Evolutionary conservation across 1,140 invertebrate species (phyloP).

Genomic region (Planococcus citri): DNA sequence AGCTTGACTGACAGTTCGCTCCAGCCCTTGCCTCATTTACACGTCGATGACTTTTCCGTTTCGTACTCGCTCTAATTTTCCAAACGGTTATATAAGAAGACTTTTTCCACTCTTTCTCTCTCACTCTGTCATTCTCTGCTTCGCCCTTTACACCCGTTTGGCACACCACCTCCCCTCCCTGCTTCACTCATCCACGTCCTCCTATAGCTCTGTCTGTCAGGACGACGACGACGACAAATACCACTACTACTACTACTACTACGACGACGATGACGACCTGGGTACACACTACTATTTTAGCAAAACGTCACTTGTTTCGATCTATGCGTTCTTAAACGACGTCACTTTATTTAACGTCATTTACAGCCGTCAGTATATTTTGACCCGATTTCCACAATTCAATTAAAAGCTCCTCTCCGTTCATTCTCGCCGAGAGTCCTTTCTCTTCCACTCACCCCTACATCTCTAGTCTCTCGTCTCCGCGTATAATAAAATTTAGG

Average conservation of each 20-base stretch:
- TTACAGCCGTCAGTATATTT: slow-evolving; percentile 6
- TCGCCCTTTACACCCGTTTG: too few relatives aligned
- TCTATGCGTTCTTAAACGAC: slow-evolving; percentile 6
- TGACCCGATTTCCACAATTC: slow-evolving; percentile 6
- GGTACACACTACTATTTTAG: not conserved
- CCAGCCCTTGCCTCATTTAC: not conserved
- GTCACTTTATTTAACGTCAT: slow-evolving; percentile 7
- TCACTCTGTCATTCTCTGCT: too few relatives aligned
- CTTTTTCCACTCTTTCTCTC: not conserved
- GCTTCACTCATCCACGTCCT: too few relatives aligned
- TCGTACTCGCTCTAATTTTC: not conserved
- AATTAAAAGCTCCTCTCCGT: not conserved
- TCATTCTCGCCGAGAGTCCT: too few relatives aligned
- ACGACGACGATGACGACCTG: too few relatives aligned
- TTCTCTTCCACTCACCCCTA: too few relatives aligned
- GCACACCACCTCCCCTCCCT: too few relatives aligned
- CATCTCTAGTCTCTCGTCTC: too few relatives aligned
- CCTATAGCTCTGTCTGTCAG: too few relatives aligned
- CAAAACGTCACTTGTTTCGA: not conserved
- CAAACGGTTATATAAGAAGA: not conserved
- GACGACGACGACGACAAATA: too few relatives aligned
- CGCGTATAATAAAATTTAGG: too few relatives aligned
- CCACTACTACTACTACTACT: too few relatives aligned
- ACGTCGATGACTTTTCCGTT: slow-evolving; percentile 6
- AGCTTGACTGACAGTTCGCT: slow-evolving; percentile 1